Percentiles rank a stretch among this genome's conserved stretches.
Conservation (phyloP, 2,888 invertebrate genomes). For the Brachylomia viminalis region DNA sequence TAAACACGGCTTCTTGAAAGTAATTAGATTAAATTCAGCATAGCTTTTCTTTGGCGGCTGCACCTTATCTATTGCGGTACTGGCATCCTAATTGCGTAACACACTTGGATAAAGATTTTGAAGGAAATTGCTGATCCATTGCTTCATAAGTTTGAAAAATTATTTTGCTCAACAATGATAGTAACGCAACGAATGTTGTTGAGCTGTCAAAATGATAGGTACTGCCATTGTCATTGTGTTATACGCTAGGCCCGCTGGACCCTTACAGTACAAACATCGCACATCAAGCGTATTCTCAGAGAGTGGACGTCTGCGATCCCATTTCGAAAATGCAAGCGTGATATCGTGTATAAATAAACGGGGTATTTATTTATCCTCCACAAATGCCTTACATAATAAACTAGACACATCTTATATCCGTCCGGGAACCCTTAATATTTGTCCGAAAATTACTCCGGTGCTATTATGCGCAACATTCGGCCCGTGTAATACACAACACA, state of each 20-base stretch:
- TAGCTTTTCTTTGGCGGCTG: neutral
- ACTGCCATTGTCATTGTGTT: neutral
- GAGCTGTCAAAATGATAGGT: neutral
- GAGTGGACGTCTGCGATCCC: no score
- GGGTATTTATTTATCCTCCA: neutral
- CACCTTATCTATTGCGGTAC: neutral
- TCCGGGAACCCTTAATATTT: conserved; percentile 29
- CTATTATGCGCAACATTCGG: conserved; percentile 54
- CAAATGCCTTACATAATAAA: conserved; percentile 9
- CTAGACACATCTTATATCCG: conserved; percentile 5
- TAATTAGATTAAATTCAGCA: neutral
- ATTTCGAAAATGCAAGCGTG: neutral
- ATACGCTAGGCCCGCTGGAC: neutral
- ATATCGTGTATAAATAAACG: neutral
- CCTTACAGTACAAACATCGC: neutral
- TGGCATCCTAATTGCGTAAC: neutral
- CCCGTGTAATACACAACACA: conserved; percentile 60
- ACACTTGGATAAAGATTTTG: neutral
- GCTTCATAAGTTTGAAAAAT: neutral
- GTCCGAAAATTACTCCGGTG: conserved; percentile 42
- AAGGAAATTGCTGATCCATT: neutral
- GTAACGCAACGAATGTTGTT: neutral
- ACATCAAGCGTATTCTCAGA: neutral
- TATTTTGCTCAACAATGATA: neutral
- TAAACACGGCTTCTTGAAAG: neutral